Base-by-base conservation (phyloP, 2,888 invertebrate genomes). In the Pseudococcus longispinus region DNA sequence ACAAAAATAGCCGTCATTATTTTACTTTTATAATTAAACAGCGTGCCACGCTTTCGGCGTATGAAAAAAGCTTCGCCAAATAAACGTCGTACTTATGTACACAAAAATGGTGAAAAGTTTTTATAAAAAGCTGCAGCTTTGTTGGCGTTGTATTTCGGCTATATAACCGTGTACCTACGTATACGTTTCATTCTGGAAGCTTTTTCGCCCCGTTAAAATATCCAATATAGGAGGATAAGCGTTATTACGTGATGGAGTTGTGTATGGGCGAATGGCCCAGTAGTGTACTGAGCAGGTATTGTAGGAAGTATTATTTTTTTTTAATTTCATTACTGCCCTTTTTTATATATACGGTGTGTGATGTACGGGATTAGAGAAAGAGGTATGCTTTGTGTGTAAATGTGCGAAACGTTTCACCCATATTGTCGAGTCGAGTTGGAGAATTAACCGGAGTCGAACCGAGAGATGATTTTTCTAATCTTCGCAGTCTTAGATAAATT, bases 11-110 rank as follows among this genome's bases (percentile, higher is more conserved):
- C 77, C 77, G 32, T 80, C 77, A 80, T 80, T 80, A 80, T 80
- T 80, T 80, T 80, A 80, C 77, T 42, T 80, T 80, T 80, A 80
- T 80, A 80, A 80, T 80, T 80, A 80, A 80, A 37, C 77, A 80
- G 5, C 77, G 32, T 42, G 77, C 42, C 20, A 42, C 29, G 26
- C 42, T 80, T 80, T 80, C 42, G 13, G 77, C 20, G 42, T 80
- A 42, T 42, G 77, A 42, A 42, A 80, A 80, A 80, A 80, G 77
- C 42, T 80, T 80, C 77, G 42, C 77, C 77, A 42, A 80, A 80
- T 80, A 80, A 80, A 80, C 32, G 42, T 42, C 37, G n/a, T 80
- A 80, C 77, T 80, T 80, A 80, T 42, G 42, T 80, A 70, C 70
- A 70, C 70, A 70, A 70, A 70, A 80, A 80, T 80, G 77, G 37